Percentiles rank a stretch among this genome's conserved stretches.
phyloP scores from a whole-genome alignment of 1,140 invertebrate genomes.

The Dendroctonus ponderosae region DNA sequence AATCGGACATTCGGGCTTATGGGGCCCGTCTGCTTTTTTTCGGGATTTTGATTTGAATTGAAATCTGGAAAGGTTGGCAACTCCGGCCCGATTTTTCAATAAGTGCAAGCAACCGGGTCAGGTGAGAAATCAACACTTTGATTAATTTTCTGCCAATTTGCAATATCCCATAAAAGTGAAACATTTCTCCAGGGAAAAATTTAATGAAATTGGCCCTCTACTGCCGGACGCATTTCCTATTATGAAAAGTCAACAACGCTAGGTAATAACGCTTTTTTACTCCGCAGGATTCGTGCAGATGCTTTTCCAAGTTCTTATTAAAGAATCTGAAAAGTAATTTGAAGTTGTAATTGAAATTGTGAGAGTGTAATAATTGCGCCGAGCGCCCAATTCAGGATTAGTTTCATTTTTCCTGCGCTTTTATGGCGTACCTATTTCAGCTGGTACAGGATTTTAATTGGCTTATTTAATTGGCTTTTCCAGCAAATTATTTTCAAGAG shows the following conservation, averaged over 20 bases:
- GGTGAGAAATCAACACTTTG: too few relatives aligned
- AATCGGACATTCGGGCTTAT: slow-evolving; percentile 31
- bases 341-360: slow-evolving; percentile 51
- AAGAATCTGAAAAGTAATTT: slow-evolving; percentile 43
- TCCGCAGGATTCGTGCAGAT: slow-evolving; percentile 39
- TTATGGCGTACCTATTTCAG: slow-evolving; percentile 35
- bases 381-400: slow-evolving; percentile 32
- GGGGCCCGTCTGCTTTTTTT: slow-evolving; percentile 12
- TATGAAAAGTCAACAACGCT: slow-evolving; percentile 36
- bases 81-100: slow-evolving; percentile 5
- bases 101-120: neutral
- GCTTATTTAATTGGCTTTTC: slow-evolving; percentile 50
- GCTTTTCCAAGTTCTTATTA: slow-evolving; percentile 44
- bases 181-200: slow-evolving; percentile 5
- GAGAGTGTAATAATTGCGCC: slow-evolving; percentile 43
- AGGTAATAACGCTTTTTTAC: slow-evolving; percentile 28
- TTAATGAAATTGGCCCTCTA: slow-evolving; percentile 14
- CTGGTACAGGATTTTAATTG: slow-evolving; percentile 49
- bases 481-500: slow-evolving; percentile 20
- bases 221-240: slow-evolving; percentile 25
- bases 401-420: slow-evolving; percentile 46
- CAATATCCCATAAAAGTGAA: neutral
- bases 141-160: too few relatives aligned
- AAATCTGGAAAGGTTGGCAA: slow-evolving; percentile 24
- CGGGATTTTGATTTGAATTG: slow-evolving; percentile 30